Percentiles rank a stretch among this genome's conserved stretches.
These are phyloP conservation scores for Euspilapteryx auroguttella DNA, from an alignment of 2,888 invertebrate genomes.

Conservation along the genomic window DNA sequence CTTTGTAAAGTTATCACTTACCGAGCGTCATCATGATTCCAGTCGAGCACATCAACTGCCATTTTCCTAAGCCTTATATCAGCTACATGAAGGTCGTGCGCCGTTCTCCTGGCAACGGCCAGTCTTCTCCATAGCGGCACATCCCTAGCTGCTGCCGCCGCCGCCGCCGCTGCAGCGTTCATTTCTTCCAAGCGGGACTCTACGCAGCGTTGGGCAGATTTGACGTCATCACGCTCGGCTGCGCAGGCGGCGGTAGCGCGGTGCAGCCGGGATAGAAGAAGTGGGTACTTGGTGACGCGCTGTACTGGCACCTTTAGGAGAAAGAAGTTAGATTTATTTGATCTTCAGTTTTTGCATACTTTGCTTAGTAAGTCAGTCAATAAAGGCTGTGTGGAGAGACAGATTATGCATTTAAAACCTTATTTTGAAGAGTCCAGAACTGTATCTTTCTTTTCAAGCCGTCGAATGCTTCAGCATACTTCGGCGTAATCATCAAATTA, in stretches of 20 bases:
- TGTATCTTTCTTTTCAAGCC: too few relatives aligned
- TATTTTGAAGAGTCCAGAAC: too few relatives aligned
- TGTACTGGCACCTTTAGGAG: constrained; percentile 82
- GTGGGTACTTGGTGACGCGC: constrained; percentile 94
- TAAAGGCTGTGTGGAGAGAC: too few relatives aligned
- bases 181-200: constrained; percentile 93
- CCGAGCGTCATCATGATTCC: constrained; percentile 91
- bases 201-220: constrained; percentile 88
- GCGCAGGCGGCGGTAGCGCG: constrained; percentile 88
- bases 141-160: constrained; percentile 86
- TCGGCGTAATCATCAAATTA: too few relatives aligned
- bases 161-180: constrained; percentile 90
- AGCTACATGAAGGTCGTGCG: constrained; percentile 84
- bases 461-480: too few relatives aligned
- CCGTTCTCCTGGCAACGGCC: constrained; percentile 74
- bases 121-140: constrained; percentile 88
- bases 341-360: too few relatives aligned
- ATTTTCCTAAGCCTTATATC: constrained; percentile 90
- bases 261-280: constrained; percentile 84
- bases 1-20: too few relatives aligned
- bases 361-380: too few relatives aligned
- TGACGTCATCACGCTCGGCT: constrained; percentile 80
- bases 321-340: too few relatives aligned
- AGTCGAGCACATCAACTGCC: constrained; percentile 90
- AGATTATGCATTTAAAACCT: too few relatives aligned